Percentiles rank a stretch among this genome's conserved stretches.
phyloP scores from a whole-genome alignment of 2,888 invertebrate species.

The Julus scanicus region DNA sequence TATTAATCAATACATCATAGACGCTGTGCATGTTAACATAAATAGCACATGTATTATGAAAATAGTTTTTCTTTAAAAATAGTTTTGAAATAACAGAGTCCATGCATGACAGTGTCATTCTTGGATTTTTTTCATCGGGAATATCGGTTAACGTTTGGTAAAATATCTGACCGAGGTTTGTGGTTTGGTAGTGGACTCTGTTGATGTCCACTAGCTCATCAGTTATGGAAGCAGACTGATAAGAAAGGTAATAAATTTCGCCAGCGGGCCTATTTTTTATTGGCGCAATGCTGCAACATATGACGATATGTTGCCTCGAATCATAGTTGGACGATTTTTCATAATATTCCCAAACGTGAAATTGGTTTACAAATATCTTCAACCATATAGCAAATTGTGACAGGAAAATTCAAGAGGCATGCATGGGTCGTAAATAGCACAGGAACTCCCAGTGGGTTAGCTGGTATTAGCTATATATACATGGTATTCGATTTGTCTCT shows the following conservation, averaged over 20 bases:
- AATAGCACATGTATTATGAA: no score
- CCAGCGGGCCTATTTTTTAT: background rate
- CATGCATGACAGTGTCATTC: background rate
- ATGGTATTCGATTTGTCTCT: background rate
- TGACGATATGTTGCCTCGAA: background rate
- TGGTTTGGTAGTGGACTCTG: background rate
- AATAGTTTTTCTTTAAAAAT: no score
- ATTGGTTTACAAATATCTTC: conserved; percentile 17
- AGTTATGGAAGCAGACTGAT: background rate
- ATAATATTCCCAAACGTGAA: conserved; percentile 35
- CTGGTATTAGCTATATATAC: background rate
- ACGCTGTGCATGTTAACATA: no score
- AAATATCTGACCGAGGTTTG: background rate
- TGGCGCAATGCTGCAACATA: background rate
- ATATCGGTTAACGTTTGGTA: background rate
- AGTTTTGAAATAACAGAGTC: no score
- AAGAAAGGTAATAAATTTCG: conserved; percentile 32
- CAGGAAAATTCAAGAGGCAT: conserved; percentile 35
- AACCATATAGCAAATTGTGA: conserved; percentile 9
- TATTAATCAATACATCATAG: no score
- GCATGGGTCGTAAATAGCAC: background rate
- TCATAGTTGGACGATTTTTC: conserved; percentile 23
- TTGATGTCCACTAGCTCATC: background rate
- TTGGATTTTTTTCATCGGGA: background rate
- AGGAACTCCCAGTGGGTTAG: background rate